A percentile compares a stretch with the other conserved stretches of the same genome.
phyloP scores from a whole-genome alignment of 2,113 vertebrate species.

The Psittacus erithacus region DNA sequence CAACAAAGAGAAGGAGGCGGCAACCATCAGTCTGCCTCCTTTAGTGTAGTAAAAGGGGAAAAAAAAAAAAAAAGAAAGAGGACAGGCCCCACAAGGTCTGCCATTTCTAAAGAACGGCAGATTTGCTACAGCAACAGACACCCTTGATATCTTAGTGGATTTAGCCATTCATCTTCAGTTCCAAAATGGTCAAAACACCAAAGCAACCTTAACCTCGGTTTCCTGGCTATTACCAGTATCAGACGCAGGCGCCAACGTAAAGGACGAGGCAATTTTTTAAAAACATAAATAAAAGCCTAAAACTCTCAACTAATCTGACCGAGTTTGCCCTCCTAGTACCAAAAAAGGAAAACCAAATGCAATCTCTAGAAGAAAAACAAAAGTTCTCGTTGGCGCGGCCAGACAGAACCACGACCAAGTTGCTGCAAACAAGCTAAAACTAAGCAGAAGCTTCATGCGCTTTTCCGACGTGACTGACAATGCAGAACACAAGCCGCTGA shows the following conservation, averaged over 20 bases:
- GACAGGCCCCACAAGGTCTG: constrained; percentile 15
- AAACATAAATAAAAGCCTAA: not conserved
- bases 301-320: not conserved
- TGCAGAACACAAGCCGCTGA: not conserved
- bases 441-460: not conserved
- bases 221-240: not conserved
- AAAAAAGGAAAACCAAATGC: not conserved
- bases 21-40: constrained; percentile 53
- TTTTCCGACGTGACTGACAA: not conserved
- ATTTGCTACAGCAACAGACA: not conserved
- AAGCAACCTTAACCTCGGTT: not conserved
- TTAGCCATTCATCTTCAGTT: not conserved
- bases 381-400: not conserved
- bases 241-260: no score
- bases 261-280: not conserved
- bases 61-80: not conserved
- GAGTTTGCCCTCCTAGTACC: not conserved
- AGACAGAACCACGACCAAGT: not conserved
- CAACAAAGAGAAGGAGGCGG: constrained; percentile 77
- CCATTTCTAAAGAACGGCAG: not conserved
- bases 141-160: not conserved
- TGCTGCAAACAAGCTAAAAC: not conserved
- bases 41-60: not conserved
- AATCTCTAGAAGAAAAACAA: not conserved
- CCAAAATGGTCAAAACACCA: not conserved